These are phyloP conservation scores for Sitodiplosis mosellana DNA, from an alignment of 1,140 invertebrate species.

Conservation along the genomic window DNA sequence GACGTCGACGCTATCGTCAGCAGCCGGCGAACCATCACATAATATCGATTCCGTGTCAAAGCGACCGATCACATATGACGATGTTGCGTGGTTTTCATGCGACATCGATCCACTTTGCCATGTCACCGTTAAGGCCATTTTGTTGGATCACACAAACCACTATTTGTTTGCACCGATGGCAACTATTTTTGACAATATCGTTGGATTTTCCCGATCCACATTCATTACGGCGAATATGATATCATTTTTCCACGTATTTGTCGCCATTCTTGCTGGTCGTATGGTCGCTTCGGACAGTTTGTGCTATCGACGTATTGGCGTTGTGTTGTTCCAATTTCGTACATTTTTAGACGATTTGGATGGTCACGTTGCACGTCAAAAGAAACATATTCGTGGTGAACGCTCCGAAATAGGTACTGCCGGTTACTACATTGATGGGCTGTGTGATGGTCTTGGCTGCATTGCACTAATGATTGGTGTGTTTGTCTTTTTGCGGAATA, in stretches of 20 bases:
- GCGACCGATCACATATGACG: conserved; percentile 25
- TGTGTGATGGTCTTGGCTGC: conserved; percentile 54
- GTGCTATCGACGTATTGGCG: conserved; percentile 41
- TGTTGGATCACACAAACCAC: conserved; percentile 56
- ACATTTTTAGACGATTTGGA: conserved; percentile 64
- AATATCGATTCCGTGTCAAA: too few species aligned
- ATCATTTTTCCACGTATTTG: conserved; percentile 49
- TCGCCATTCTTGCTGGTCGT: conserved; percentile 47
- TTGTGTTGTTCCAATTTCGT: conserved; percentile 52
- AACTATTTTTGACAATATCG: conserved; percentile 37
- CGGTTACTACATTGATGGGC: conserved; percentile 53
- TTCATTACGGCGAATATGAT: conserved; percentile 63
- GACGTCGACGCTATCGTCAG: not conserved
- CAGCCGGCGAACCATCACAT: conserved; percentile 8
- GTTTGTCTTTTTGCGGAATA: conserved; percentile 42
- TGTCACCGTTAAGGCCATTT: conserved; percentile 53
- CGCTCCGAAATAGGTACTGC: conserved; percentile 47
- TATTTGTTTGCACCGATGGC: conserved; percentile 56
- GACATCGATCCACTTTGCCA: conserved; percentile 49
- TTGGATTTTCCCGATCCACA: conserved; percentile 36
- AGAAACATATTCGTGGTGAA: conserved; percentile 47
- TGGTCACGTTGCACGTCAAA: conserved; percentile 52
- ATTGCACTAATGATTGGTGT: conserved; percentile 44
- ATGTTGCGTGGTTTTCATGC: conserved; percentile 39
- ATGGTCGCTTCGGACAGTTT: conserved; percentile 47